Conservation (phyloP, 2,888 invertebrate species). For the Drosophila limbata region DNA sequence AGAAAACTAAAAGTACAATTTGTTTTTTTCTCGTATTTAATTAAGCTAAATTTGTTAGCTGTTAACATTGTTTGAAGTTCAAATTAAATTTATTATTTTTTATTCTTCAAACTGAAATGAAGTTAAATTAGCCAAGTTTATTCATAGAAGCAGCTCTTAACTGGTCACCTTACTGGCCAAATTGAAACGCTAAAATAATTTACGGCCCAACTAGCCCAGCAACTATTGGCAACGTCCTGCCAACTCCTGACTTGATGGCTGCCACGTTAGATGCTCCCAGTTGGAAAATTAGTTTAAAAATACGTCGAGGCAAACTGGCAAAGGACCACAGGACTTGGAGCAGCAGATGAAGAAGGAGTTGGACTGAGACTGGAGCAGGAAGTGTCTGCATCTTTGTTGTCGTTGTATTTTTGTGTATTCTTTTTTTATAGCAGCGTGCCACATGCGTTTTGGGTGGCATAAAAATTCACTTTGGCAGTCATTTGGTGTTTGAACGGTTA, state of each 20-base stretch:
- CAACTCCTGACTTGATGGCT: conserved; percentile 41
- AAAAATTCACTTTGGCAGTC: conserved; percentile 73
- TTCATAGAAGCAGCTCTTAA: conserved; percentile 13
- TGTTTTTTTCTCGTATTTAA: too few species aligned
- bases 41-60: neutral
- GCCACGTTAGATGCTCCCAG: conserved; percentile 72
- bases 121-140: conserved; percentile 45
- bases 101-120: conserved; percentile 23
- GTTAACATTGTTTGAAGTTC: neutral
- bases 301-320: conserved; percentile 49
- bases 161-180: conserved; percentile 58
- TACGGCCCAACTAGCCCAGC: conserved; percentile 62
- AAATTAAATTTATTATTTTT: conserved; percentile 1
- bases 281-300: conserved; percentile 81
- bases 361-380: too few species aligned
- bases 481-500: conserved; percentile 19
- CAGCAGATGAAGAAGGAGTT: neutral
- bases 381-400: conserved; percentile 17
- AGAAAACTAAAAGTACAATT: too few species aligned
- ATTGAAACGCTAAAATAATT: conserved; percentile 78
- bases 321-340: conserved; percentile 22
- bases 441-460: conserved; percentile 70
- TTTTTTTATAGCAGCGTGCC: conserved; percentile 40
- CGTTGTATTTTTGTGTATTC: conserved; percentile 5
- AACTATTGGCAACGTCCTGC: conserved; percentile 31